Conservation (phyloP, 2,888 invertebrate species). For the Hecatera dysodea region DNA sequence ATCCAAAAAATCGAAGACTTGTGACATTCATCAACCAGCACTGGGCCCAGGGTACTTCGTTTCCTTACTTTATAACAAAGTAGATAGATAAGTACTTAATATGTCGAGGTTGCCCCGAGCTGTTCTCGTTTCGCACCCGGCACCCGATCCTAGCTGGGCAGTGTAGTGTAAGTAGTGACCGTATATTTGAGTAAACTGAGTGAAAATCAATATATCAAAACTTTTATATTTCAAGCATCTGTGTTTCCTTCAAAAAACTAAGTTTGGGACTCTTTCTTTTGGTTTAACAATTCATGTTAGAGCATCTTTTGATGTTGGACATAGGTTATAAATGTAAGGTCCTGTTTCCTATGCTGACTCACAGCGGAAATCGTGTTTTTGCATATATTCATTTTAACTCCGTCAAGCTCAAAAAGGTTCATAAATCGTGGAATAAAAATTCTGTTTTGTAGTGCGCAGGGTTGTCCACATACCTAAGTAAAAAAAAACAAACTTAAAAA, state of each 20-base stretch:
- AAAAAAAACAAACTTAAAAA: not conserved
- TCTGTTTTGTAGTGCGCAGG: constrained; percentile 24
- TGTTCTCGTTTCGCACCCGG: constrained; percentile 36
- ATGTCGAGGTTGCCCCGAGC: constrained; percentile 28
- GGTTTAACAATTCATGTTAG: not conserved
- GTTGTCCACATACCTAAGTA: too few relatives aligned
- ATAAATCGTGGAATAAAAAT: constrained; percentile 49
- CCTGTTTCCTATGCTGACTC: constrained; percentile 29
- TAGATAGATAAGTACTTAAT: constrained; percentile 9
- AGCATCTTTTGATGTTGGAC: constrained; percentile 6
- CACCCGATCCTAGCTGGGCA: constrained; percentile 14
- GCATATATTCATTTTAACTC: constrained; percentile 36
- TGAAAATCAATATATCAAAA: constrained; percentile 12
- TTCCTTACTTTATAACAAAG: constrained; percentile 31
- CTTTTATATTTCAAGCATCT: not conserved
- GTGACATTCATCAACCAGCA: too few relatives aligned
- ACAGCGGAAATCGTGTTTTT: constrained; percentile 47
- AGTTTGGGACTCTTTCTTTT: not conserved
- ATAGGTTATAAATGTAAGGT: constrained; percentile 7
- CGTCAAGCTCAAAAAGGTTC: constrained; percentile 22
- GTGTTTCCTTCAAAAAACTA: not conserved
- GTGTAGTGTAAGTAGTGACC: constrained; percentile 15
- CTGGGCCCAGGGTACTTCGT: constrained; percentile 10
- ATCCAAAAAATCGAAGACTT: too few relatives aligned
- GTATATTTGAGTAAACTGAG: not conserved